These are phyloP conservation scores for Magallana angulata DNA, from an alignment of 1,140 invertebrate genomes.

Conservation along the genomic window DNA sequence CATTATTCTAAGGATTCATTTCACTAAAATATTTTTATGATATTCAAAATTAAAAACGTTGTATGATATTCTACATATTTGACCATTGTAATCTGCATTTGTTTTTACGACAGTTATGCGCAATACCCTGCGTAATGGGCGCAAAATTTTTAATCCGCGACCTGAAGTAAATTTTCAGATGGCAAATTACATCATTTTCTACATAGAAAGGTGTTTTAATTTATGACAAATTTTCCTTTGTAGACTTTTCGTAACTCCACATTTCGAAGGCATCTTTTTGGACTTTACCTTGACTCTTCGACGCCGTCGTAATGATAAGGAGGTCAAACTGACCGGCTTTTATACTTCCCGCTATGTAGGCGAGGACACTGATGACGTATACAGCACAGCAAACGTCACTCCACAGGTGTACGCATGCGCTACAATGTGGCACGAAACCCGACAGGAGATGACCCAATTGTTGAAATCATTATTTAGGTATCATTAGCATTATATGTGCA, in stretches of 20 bases:
- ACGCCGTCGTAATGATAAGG: constrained; percentile 93
- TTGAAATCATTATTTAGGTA: constrained; percentile 81
- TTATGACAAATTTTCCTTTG: too few species aligned
- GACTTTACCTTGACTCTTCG: constrained; percentile 98
- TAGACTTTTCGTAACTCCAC: constrained; percentile 93
- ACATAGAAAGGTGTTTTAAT: too few species aligned
- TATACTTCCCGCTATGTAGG: constrained; percentile 66
- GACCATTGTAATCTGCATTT: too few species aligned
- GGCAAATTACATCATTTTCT: too few species aligned
- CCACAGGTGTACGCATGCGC: constrained; percentile 97
- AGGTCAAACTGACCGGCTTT: constrained; percentile 85
- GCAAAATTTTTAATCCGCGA: too few species aligned
- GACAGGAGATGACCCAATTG: constrained; percentile 91
- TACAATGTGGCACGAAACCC: constrained; percentile 99
- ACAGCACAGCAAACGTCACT: constrained; percentile 55
- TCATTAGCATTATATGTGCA: neutral
- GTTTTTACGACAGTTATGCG: too few species aligned
- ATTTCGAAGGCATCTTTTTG: constrained; percentile 95
- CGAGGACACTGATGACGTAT: constrained; percentile 86
- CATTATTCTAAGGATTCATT: too few species aligned
- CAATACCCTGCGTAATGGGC: too few species aligned
- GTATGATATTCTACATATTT: too few species aligned
- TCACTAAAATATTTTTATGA: too few species aligned
- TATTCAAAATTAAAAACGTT: too few species aligned
- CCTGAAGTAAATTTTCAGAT: too few species aligned